Conservation (phyloP, 2,113 vertebrate species). For the Nannobrachium achirus region DNA sequence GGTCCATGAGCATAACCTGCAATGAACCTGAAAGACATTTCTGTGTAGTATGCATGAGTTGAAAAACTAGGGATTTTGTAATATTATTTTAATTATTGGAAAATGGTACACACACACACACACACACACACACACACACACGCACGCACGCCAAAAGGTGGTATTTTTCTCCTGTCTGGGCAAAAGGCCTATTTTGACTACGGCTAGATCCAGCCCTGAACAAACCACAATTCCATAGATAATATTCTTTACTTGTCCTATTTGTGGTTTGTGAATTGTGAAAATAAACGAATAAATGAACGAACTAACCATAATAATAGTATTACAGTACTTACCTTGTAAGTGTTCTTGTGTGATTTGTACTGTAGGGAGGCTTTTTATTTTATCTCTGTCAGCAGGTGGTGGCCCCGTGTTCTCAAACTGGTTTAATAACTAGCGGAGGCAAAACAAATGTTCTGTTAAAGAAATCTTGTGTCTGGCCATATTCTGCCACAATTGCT, state of each 20-base stretch:
- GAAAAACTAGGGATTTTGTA: no score
- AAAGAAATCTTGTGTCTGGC: not conserved
- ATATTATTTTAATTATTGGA: no score
- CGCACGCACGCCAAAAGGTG: no score
- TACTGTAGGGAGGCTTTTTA: conserved; percentile 93
- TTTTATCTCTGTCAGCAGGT: conserved; percentile 95
- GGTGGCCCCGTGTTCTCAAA: conserved; percentile 99
- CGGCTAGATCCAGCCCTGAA: no score
- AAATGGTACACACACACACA: no score
- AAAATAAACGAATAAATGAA: not conserved
- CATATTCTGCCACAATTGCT: not conserved
- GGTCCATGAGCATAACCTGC: no score
- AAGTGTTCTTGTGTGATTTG: conserved; percentile 90
- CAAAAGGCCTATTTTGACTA: no score
- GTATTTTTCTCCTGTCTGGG: no score
- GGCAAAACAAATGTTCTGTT: not conserved
- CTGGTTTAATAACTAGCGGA: conserved; percentile 92
- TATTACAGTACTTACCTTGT: conserved; percentile 80
- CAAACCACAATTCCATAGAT: not conserved
- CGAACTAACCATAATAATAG: not conserved
- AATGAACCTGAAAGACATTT: no score
- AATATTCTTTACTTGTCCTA: not conserved
- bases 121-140: no score
- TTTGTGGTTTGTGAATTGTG: not conserved
- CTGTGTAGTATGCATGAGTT: no score